Evolutionary conservation across 2,888 invertebrate genomes (phyloP), one percentile per base, ranked within the genome.

Genomic region (Camptogramma bilineatum): DNA sequence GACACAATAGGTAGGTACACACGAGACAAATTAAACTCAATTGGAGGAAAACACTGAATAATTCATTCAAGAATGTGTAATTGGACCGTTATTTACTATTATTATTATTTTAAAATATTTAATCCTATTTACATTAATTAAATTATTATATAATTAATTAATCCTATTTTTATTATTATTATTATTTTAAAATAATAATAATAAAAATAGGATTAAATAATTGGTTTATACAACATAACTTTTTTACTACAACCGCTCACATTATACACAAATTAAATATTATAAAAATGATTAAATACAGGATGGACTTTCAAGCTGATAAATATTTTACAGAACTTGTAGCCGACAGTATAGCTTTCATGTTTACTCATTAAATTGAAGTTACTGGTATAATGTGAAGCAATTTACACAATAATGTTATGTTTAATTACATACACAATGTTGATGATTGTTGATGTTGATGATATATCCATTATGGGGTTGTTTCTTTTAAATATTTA

Each of bases 1-100:
- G 62, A 67, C 67, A 51, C 24, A 13, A 42, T n/a, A 28, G 0
- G 8, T 28, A 8, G 1, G 57, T 54, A 60, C 47, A 59, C 39
- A 64, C 47, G 44, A n/a, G 54, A 55, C 48, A 56, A 66, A 66
- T 65, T 61, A 56, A 18, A 57, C n/a, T 55, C 44, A 57, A 63
- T 65, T 63, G 16, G 17, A 57, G 47, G 24, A 52, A 66, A 68
- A 62, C 24, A 42, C 47, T 52, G 51, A 62, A 56, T 63, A 54
- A 67, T 63, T 57, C 28, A 64, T 54, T 55, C 16, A 48, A 47
- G 47, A 66, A 64, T 52, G 28, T 48, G 21, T 54, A 28, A n/a
- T n/a, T n/a, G n/a, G n/a, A n/a, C n/a, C n/a, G n/a, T n/a, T n/a
- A n/a, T n/a, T n/a, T n/a, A n/a, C n/a, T n/a, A n/a, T n/a, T n/a